phyloP scores from a whole-genome alignment of 2,113 vertebrate species.

The Haplotaxodon microlepis region DNA sequence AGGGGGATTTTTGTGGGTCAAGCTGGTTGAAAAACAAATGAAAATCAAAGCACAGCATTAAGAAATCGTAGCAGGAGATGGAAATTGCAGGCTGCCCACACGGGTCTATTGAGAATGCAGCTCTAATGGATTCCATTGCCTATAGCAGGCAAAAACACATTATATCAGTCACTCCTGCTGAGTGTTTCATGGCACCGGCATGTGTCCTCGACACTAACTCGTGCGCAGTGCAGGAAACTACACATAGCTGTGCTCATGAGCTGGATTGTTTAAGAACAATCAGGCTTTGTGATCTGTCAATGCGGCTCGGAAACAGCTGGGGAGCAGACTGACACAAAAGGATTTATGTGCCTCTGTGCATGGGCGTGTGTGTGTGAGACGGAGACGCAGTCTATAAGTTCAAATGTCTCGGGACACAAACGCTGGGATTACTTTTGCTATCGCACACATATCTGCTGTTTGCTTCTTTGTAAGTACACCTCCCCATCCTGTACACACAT shows the following conservation, averaged over 20 bases:
- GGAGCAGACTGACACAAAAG: neutral
- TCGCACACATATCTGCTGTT: neutral
- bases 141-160: neutral
- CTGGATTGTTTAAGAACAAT: constrained; percentile 15
- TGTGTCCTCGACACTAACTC: neutral
- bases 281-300: neutral
- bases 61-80: neutral
- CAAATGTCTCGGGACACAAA: constrained; percentile 15
- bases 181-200: neutral
- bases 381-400: neutral
- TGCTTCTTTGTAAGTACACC: neutral
- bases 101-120: neutral
- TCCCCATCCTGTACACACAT: neutral
- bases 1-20: neutral
- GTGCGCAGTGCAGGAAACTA: neutral
- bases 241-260: neutral
- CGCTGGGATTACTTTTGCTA: constrained; percentile 7
- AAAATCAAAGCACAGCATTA: neutral
- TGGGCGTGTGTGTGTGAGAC: neutral
- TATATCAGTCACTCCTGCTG: neutral
- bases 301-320: neutral
- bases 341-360: constrained; percentile 21
- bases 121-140: neutral
- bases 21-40: constrained; percentile 5
- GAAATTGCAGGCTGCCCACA: constrained; percentile 12